Conservation (phyloP, 2,888 invertebrate species). For the Priocnemis perturbator region DNA sequence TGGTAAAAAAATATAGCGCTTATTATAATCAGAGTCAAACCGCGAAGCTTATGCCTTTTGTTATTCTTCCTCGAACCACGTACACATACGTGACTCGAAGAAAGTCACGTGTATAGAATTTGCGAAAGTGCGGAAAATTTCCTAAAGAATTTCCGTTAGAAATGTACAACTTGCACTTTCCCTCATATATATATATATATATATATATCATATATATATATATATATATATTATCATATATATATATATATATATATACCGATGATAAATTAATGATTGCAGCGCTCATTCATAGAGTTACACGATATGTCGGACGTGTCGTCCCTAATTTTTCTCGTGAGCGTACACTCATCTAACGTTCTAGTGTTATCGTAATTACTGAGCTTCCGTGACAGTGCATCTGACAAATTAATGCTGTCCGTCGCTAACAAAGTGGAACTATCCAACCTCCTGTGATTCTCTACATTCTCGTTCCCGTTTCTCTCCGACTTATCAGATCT, state of each 20-base stretch:
- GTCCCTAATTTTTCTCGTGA: constrained; percentile 64
- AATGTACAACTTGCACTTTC: constrained; percentile 42
- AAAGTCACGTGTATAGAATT: not conserved
- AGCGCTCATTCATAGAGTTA: constrained; percentile 62
- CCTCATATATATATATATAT: too few species aligned
- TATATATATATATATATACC: too few species aligned
- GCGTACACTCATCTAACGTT: constrained; percentile 60
- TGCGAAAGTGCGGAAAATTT: constrained; percentile 32
- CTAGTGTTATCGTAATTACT: constrained; percentile 67
- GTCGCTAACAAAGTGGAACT: constrained; percentile 54
- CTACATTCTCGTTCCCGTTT: constrained; percentile 67
- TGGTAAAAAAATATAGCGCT: constrained; percentile 39
- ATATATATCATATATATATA: too few species aligned
- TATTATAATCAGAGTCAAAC: constrained; percentile 23
- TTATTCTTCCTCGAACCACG: constrained; percentile 11
- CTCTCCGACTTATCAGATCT: constrained; percentile 65
- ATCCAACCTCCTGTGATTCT: constrained; percentile 61
- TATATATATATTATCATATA: too few species aligned
- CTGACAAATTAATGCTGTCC: constrained; percentile 64
- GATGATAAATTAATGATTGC: constrained; percentile 57
- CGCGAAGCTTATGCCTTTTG: constrained; percentile 14
- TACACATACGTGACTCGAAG: too few species aligned
- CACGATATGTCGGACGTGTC: constrained; percentile 64
- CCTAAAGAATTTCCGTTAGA: constrained; percentile 32
- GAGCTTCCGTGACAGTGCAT: constrained; percentile 63